These are phyloP conservation scores for Batillaria attramentaria DNA, from an alignment of 1,140 invertebrate species.

Conservation along the genomic window DNA sequence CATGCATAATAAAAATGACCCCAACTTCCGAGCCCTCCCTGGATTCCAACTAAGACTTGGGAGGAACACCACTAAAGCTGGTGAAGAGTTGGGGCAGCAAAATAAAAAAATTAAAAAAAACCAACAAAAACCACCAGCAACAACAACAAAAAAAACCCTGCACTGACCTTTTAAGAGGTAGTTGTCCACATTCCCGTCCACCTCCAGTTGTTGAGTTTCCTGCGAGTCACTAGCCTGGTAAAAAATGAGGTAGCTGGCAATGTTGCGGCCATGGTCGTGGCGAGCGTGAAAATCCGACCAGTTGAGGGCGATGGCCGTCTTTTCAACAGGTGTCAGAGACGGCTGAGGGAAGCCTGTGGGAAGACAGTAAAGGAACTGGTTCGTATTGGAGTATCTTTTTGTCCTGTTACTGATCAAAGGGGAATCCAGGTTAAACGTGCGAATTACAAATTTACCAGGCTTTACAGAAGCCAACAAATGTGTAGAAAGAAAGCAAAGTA, in stretches of 20 bases:
- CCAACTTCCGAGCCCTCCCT: no score
- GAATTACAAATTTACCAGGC: not conserved
- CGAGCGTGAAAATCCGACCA: conserved; percentile 77
- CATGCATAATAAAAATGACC: no score
- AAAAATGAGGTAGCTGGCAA: conserved; percentile 77
- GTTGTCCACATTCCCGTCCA: conserved; percentile 65
- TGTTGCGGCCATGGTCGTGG: conserved; percentile 76
- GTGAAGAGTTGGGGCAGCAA: no score
- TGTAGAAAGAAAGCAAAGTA: no score
- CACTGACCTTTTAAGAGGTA: conserved; percentile 75
- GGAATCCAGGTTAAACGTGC: conserved; percentile 69
- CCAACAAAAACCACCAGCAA: not conserved
- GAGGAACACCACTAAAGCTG: no score
- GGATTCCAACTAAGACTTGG: no score
- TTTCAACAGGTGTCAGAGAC: conserved; percentile 72
- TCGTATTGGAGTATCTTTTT: not conserved
- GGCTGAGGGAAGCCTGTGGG: conserved; percentile 73
- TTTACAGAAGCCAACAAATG: not conserved
- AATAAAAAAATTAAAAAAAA: no score
- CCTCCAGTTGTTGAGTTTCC: conserved; percentile 71
- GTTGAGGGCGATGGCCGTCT: conserved; percentile 74
- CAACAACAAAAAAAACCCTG: not conserved
- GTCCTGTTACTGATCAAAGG: conserved; percentile 71
- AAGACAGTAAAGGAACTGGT: not conserved
- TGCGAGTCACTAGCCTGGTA: conserved; percentile 72